Evolutionary conservation across 1,140 invertebrate genomes (phyloP), one percentile per base, ranked within the genome.

Genomic region (Belonocnema kinseyi): DNA sequence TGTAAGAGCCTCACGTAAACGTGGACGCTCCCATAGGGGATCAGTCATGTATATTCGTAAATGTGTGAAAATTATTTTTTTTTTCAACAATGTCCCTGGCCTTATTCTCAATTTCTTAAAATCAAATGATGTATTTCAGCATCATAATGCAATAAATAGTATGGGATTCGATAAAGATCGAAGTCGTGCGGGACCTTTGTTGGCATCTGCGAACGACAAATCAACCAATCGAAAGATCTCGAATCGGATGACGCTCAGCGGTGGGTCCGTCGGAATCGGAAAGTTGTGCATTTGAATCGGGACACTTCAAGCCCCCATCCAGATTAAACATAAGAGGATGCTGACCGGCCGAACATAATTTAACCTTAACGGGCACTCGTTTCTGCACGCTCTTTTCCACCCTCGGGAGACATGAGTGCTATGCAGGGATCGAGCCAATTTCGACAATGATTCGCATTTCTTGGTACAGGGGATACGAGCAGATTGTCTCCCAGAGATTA

Each of bases 281-380:
- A 85, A 84, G 82, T 86, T 82, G 87, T 79, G 82, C 88, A 87
- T 88, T 89, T 88, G 76, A 83, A 84, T 84, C 74, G 70, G 73
- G 76, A 75, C 78, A 86, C 85, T 87, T 83, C 76, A 74, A 75
- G 72, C 83, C 81, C 85, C 73, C 83, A 85, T 87, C 83, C 84
- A 72, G 79, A 86, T 86, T 84, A 84, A 33, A 33, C 4, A 33
- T 33, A 33, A 86, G 84, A 87, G 82, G 70, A 80, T 84, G 61
- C 61, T 66, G 61, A 40, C 61, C 76, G 80, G 80, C 80, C 75
- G 52, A 79, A 81, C 80, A 78, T 80, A 80, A 80, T 81, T 83
- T 80, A 81, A 80, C 73, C 80, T 83, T 80, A 81, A 80, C 73
- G 77, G 80, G 61, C 61, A 66, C 61, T 61, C 58, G 58, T 61